Evolutionary conservation across 1,140 invertebrate species (phyloP), one percentile per base, ranked within the genome.

Genomic region (Papilio glaucus): DNA sequence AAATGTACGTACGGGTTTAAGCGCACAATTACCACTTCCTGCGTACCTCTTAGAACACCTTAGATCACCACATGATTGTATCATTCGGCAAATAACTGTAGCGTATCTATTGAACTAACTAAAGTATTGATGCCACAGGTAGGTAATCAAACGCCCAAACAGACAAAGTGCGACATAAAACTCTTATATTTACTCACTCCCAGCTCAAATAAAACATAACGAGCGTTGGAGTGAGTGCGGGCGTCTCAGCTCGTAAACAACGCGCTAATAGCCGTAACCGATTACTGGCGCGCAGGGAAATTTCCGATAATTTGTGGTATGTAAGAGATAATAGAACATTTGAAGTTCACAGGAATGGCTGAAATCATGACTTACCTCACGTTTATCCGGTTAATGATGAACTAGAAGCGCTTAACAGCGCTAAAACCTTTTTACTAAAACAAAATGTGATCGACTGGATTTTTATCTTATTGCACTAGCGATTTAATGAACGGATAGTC

Each of bases 251-350:
- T 53, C 49, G 49, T 53, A 53, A 53, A 53, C 49, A 21, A 8
- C 15, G 42, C 18, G 49, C 49, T 10, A 53, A 24, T 21, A 53
- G 21, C 49, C 49, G 49, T 18, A 53, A 53, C 49, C 49, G 18
- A 53, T 24, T 53, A 10, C 49, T 53, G 49, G 49, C 49, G 1
- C 21, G 21, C 10, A 53, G 21, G 49, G 10, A 53, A 53, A 24
- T 53, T 26, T 53, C 49, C 21, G n/a, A 53, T 53, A 53, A 57
- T 24, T 57, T 57, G 49, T 26, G 21, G 49, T 12, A 57, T 57
- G 15, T 9, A 24, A 24, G 38, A 39, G 38, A 39, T n/a, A 33
- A 6, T 33, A 41, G 39, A 57, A 6, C 42, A 45, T 45, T n/a
- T 45, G 4, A 45, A 5, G 18, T 26, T 1, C 12, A 26, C 10